Evolutionary conservation across 2,888 invertebrate genomes (phyloP).

Genomic region (Aricia artaxerxes): DNA sequence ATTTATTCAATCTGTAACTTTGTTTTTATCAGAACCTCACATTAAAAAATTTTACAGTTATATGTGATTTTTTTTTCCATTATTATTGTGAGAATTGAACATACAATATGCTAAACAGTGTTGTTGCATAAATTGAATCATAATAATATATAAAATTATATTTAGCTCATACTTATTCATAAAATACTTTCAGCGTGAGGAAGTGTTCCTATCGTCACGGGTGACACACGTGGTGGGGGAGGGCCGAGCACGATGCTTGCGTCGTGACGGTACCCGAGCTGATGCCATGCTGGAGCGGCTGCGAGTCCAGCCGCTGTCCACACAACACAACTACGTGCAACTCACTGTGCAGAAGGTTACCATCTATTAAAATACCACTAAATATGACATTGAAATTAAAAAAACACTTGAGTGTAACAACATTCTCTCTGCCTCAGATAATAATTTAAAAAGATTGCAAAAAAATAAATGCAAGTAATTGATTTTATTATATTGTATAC

Average conservation of each 20-base stretch:
- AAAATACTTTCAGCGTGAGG: conserved; percentile 74
- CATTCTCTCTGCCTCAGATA: neutral
- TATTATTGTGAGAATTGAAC: neutral
- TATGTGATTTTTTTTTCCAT: neutral
- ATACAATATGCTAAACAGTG: neutral
- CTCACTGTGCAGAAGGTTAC: conserved; percentile 70
- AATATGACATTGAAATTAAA: neutral
- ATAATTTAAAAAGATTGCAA: neutral
- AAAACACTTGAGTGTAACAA: neutral
- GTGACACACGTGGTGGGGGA: conserved; percentile 75
- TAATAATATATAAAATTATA: neutral
- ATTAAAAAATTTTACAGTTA: neutral
- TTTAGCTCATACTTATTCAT: neutral
- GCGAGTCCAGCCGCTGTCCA: conserved; percentile 67
- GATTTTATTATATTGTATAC: too few species aligned
- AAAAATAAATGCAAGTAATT: too few species aligned
- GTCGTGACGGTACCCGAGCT: conserved; percentile 79
- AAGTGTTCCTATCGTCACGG: conserved; percentile 81
- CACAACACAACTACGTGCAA: conserved; percentile 54
- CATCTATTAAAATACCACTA: conserved; percentile 36
- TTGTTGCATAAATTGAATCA: neutral
- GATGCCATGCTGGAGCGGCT: conserved; percentile 91
- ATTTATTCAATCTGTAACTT: neutral
- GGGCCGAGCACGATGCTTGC: conserved; percentile 63
- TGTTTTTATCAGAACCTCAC: neutral